Percentiles rank a stretch among this genome's conserved stretches.
phyloP scores from a whole-genome alignment of 2,888 invertebrate genomes.

The Podabrus alpinus region DNA sequence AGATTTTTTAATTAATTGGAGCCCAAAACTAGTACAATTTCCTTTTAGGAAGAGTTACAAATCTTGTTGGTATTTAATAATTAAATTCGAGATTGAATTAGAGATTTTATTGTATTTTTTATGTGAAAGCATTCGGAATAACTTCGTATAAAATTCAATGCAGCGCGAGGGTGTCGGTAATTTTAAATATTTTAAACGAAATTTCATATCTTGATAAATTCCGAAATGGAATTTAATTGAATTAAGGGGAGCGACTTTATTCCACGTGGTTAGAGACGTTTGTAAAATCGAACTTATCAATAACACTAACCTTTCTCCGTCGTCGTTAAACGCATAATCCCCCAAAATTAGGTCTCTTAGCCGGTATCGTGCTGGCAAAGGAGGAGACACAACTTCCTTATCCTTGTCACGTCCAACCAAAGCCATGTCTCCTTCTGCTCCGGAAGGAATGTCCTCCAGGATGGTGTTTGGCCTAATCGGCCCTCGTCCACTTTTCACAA shows the following conservation, averaged over 20 bases:
- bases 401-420: conserved; percentile 48
- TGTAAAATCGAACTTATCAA: background rate
- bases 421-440: conserved; percentile 48
- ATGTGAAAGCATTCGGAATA: background rate
- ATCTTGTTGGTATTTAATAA: background rate
- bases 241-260: background rate
- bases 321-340: conserved; percentile 76
- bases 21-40: background rate
- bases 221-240: background rate
- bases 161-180: background rate
- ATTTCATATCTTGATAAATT: background rate
- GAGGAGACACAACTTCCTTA: conserved; percentile 46
- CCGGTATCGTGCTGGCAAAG: conserved; percentile 71
- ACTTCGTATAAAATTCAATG: background rate
- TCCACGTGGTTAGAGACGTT: background rate
- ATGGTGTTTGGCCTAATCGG: conserved; percentile 31
- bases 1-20: background rate
- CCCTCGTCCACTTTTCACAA: conserved; percentile 10
- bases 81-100: background rate
- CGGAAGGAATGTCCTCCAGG: conserved; percentile 45
- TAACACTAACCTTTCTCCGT: conserved; percentile 73
- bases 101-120: background rate
- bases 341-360: conserved; percentile 77
- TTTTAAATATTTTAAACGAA: background rate
- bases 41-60: background rate